A percentile compares a stretch with the other conserved stretches of the same genome.
phyloP scores from a whole-genome alignment of 2,113 vertebrate genomes.

The Chlorodrepanis virens region DNA sequence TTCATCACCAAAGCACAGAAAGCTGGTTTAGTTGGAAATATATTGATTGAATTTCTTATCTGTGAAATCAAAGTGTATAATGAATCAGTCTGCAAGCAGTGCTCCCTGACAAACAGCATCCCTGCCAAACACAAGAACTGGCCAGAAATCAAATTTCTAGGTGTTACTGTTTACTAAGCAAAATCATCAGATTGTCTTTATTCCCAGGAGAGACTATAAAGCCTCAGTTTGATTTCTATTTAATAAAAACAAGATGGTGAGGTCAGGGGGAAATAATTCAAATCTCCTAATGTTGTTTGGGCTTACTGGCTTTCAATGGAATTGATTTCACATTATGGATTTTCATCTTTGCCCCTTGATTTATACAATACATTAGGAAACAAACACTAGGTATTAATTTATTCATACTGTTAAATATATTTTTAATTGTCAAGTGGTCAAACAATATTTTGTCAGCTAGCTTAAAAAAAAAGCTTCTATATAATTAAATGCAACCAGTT shows the following conservation, averaged over 20 bases:
- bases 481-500: neutral
- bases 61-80: slow-evolving; percentile 13
- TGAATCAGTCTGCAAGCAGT: neutral
- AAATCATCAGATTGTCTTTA: neutral
- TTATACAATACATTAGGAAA: neutral
- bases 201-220: neutral
- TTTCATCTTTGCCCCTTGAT: neutral
- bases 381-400: neutral
- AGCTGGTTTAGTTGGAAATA: slow-evolving; percentile 1
- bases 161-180: neutral
- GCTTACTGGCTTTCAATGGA: neutral
- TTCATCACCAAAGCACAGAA: neutral
- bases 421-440: neutral
- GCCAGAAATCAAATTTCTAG: neutral
- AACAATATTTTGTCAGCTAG: neutral
- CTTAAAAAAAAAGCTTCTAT: neutral
- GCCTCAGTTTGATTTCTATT: neutral
- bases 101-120: neutral
- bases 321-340: neutral
- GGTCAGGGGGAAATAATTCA: neutral
- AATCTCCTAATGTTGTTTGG: neutral
- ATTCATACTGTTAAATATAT: neutral
- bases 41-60: slow-evolving; percentile 15
- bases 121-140: neutral
- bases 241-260: slow-evolving; percentile 18